Evolutionary conservation across 2,888 invertebrate genomes (phyloP).

Genomic region (Lysandra bellargus): DNA sequence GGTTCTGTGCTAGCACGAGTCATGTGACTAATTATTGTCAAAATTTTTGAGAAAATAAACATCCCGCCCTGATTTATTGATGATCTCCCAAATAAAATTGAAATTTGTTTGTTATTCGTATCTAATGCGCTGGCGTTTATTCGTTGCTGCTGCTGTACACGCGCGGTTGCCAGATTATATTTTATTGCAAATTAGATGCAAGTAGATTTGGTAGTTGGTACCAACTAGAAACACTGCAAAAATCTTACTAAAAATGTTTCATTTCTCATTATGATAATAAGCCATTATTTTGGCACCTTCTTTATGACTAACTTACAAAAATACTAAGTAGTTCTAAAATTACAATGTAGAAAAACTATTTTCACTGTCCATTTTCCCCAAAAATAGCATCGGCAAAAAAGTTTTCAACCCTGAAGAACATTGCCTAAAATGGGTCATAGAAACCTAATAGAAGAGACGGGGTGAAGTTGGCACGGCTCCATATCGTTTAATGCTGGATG

Average conservation of each 20-base stretch:
- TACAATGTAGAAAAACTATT: no score
- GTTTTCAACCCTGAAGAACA: background rate
- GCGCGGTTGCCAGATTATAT: background rate
- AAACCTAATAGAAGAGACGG: constrained; percentile 21
- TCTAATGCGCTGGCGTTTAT: constrained; percentile 11
- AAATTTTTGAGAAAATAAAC: constrained; percentile 48
- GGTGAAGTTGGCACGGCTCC: constrained; percentile 26
- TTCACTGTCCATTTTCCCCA: no score
- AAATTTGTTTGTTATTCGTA: constrained; percentile 12
- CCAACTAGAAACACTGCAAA: background rate
- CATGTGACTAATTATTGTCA: constrained; percentile 74
- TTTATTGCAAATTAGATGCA: background rate
- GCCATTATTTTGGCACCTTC: no score
- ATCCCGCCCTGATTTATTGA: constrained; percentile 2
- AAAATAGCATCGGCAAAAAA: background rate
- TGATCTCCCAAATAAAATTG: background rate
- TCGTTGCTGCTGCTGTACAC: background rate
- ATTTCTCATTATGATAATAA: no score
- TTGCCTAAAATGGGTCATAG: constrained; percentile 13
- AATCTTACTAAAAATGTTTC: background rate
- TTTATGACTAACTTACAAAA: no score
- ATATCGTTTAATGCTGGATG: constrained; percentile 27
- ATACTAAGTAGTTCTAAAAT: no score
- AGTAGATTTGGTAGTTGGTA: background rate
- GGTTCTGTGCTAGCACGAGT: constrained; percentile 76